Evolutionary conservation across 2,797 vertebrate species (phyloP).

Genomic region (Apogon hyalosoma): DNA sequence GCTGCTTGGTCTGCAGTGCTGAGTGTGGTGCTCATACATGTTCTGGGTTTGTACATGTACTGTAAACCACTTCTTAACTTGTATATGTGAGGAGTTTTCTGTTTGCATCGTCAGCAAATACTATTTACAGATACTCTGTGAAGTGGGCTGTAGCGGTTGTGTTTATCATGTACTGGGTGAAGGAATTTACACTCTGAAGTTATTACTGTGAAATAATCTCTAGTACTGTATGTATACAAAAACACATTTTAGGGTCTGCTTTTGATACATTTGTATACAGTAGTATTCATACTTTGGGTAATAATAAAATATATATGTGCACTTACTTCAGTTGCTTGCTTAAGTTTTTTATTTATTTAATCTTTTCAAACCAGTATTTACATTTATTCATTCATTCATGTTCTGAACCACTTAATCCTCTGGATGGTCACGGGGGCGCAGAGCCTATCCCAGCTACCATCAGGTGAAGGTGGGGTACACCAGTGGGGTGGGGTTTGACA

Average conservation of each 20-base stretch:
- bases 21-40: constrained; percentile 13
- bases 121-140: neutral
- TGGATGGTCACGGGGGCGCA: no score
- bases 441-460: no score
- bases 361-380: no score
- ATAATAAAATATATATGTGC: neutral
- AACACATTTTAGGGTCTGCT: neutral
- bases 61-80: constrained; percentile 8
- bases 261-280: neutral
- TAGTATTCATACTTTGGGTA: neutral
- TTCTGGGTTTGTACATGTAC: neutral
- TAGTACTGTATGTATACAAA: constrained; percentile 9
- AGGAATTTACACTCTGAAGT: constrained; percentile 22
- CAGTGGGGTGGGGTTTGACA: no score
- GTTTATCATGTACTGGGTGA: constrained; percentile 34
- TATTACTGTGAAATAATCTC: constrained; percentile 41
- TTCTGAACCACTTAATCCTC: no score
- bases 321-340: no score
- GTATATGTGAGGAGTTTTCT: constrained; percentile 2
- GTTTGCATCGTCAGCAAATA: neutral
- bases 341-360: no score
- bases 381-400: no score
- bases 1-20: constrained; percentile 1
- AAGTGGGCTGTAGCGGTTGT: constrained; percentile 15
- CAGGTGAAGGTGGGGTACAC: no score